These are phyloP conservation scores for Coturnix japonica DNA, from an alignment of 2,113 vertebrate genomes.

Conservation along the genomic window DNA sequence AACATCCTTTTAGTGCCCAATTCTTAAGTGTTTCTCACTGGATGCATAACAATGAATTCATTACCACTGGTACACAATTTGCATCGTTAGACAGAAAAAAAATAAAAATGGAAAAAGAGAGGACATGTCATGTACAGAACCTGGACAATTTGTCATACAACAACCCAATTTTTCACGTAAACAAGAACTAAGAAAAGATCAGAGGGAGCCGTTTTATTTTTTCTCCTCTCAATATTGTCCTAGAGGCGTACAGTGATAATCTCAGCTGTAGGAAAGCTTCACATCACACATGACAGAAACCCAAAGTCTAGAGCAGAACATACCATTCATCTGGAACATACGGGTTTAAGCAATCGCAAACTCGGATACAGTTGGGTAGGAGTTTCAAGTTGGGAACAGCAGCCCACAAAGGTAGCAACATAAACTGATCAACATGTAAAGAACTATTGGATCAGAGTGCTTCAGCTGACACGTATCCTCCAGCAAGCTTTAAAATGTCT, in stretches of 20 bases:
- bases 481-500: slow-evolving; percentile 75
- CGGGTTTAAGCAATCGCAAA: slow-evolving; percentile 68
- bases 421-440: slow-evolving; percentile 78
- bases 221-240: slow-evolving; percentile 61
- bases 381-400: slow-evolving; percentile 74
- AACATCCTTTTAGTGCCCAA: slow-evolving; percentile 88
- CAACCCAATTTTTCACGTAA: slow-evolving; percentile 77
- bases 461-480: slow-evolving; percentile 71
- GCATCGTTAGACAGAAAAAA: slow-evolving; percentile 80
- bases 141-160: slow-evolving; percentile 76
- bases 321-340: slow-evolving; percentile 75
- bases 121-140: slow-evolving; percentile 79
- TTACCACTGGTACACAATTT: slow-evolving; percentile 87
- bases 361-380: slow-evolving; percentile 70
- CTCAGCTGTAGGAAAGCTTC: slow-evolving; percentile 63
- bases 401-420: slow-evolving; percentile 78
- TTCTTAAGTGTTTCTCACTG: slow-evolving; percentile 87
- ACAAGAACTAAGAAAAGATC: slow-evolving; percentile 66
- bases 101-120: slow-evolving; percentile 76
- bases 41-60: slow-evolving; percentile 85
- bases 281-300: slow-evolving; percentile 72
- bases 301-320: slow-evolving; percentile 70
- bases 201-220: slow-evolving; percentile 26
- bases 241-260: slow-evolving; percentile 58
- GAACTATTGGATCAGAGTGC: slow-evolving; percentile 60